Conservation (phyloP, 2,797 vertebrate species). For the Halcyon leucocephala region DNA sequence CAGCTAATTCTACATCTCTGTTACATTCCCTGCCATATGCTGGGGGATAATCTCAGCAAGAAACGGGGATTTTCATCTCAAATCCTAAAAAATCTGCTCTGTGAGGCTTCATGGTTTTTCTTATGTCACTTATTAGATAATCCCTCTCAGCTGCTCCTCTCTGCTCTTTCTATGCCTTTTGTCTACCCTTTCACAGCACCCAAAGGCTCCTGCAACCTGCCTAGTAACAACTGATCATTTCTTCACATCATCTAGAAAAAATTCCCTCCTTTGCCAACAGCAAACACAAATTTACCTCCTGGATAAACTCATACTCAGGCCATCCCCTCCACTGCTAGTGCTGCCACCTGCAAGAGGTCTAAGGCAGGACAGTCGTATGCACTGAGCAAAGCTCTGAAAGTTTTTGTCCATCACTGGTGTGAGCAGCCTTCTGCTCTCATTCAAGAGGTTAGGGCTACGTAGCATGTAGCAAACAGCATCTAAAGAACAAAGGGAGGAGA, state of each 20-base stretch:
- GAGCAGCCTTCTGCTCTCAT: not conserved
- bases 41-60: slow-evolving; percentile 46
- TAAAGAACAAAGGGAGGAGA: not conserved
- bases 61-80: slow-evolving; percentile 58
- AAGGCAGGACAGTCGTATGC: not conserved
- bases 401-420: not conserved
- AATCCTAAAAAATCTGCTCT: slow-evolving; percentile 65
- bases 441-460: rapidly evolving
- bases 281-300: not conserved
- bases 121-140: not conserved
- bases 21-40: slow-evolving; percentile 48
- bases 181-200: not conserved
- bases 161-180: not conserved
- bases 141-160: not conserved
- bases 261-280: not conserved
- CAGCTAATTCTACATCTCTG: slow-evolving; percentile 50
- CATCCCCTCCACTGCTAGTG: not conserved
- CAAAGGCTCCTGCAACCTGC: not conserved
- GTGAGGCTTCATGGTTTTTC: not conserved
- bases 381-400: not conserved
- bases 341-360: not conserved
- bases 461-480: not conserved
- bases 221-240: not conserved
- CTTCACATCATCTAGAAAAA: not conserved
- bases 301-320: not conserved